Conservation (phyloP, 2,113 vertebrate genomes). For the Ranitomeya variabilis region DNA sequence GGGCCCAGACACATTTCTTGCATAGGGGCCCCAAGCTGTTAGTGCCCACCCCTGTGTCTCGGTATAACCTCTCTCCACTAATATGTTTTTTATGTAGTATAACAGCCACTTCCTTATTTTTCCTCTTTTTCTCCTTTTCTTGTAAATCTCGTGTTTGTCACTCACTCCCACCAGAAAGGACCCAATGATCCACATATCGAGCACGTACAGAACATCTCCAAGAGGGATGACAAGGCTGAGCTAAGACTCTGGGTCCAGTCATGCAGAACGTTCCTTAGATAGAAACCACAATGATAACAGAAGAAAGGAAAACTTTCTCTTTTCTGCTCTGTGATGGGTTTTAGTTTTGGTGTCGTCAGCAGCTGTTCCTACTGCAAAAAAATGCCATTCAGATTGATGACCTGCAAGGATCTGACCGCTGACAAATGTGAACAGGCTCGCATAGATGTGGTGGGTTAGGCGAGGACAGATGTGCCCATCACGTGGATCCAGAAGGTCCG, state of each 20-base stretch:
- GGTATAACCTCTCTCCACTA: not conserved
- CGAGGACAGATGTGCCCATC: not conserved
- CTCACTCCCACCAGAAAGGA: not conserved
- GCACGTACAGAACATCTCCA: not conserved
- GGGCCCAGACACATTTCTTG: no score
- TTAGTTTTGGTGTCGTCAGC: constrained; percentile 30
- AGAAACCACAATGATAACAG: constrained; percentile 20
- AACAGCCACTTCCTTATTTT: not conserved
- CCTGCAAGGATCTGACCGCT: not conserved
- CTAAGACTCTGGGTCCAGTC: constrained; percentile 15
- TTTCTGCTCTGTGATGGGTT: not conserved
- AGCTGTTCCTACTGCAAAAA: not conserved
- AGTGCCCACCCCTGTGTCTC: not conserved
- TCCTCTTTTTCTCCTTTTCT: no score
- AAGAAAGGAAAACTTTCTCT: constrained; percentile 17
- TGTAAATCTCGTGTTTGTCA: constrained; percentile 2
- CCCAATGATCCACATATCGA: not conserved
- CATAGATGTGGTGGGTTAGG: not conserved
- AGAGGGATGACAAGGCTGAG: constrained; percentile 35
- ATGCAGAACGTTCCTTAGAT: constrained; percentile 37
- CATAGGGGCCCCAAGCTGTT: no score
- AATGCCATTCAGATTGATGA: constrained; percentile 33
- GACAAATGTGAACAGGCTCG: not conserved
- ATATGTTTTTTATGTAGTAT: not conserved
- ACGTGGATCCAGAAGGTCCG: not conserved